A percentile compares a stretch with the other conserved stretches of the same genome.
phyloP scores from a whole-genome alignment of 37 sponge, comb jelly and placozoan species.

The Mnemiopsis leidyi region DNA sequence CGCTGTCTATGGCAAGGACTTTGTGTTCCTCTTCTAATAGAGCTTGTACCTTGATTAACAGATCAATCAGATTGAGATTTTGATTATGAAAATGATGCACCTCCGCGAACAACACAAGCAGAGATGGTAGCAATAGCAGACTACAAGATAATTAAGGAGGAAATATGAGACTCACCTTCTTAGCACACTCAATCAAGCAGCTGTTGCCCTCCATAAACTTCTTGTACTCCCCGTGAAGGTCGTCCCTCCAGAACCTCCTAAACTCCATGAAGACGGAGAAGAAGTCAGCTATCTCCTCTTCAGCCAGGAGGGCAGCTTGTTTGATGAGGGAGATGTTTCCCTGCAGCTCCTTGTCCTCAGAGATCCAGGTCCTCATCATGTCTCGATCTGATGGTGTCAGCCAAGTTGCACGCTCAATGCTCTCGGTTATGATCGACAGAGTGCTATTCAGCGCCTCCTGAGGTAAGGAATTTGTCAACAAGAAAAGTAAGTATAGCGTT shows the following conservation, averaged over 20 bases:
- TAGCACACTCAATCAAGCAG: slow-evolving; percentile 58
- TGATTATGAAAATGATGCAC: too few relatives aligned
- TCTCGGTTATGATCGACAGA: slow-evolving; percentile 14
- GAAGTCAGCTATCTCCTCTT: slow-evolving; percentile 33
- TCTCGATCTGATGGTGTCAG: not conserved
- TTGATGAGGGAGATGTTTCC: not conserved
- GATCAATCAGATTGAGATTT: too few relatives aligned
- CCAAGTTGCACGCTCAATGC: slow-evolving; percentile 50
- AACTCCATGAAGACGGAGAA: slow-evolving; percentile 62
- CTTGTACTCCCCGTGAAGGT: slow-evolving; percentile 75
- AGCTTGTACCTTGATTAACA: slow-evolving; percentile 17
- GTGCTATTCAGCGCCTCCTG: slow-evolving; percentile 21
- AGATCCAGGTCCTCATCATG: slow-evolving; percentile 8
- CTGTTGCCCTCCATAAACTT: slow-evolving; percentile 69
- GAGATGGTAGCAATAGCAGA: too few relatives aligned
- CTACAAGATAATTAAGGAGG: too few relatives aligned
- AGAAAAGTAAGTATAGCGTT: too few relatives aligned
- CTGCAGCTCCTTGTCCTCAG: slow-evolving; percentile 23
- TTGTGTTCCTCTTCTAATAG: slow-evolving; percentile 14
- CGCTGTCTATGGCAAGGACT: slow-evolving; percentile 68
- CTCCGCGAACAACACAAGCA: too few relatives aligned
- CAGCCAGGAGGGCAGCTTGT: not conserved
- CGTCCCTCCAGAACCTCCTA: slow-evolving; percentile 80
- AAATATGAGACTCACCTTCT: slow-evolving; percentile 4
- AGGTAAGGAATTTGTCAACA: not conserved